Conservation (phyloP, 2,113 vertebrate species). For the Toxotes jaculatrix region DNA sequence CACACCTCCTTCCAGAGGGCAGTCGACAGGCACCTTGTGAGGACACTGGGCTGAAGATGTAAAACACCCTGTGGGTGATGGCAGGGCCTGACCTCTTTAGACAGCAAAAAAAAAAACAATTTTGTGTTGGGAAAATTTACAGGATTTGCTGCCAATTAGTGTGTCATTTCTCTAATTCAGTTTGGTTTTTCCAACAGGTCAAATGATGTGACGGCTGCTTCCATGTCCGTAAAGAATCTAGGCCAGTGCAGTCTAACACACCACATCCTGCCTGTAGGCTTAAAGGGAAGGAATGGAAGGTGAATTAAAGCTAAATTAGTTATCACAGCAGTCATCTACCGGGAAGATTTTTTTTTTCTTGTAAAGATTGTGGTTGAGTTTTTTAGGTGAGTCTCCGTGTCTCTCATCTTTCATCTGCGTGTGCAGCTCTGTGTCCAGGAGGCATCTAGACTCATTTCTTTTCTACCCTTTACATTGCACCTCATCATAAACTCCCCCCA, state of each 20-base stretch:
- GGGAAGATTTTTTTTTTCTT: constrained; percentile 60
- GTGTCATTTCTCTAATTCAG: constrained; percentile 41
- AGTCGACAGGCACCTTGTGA: constrained; percentile 56
- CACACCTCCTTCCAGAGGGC: constrained; percentile 73
- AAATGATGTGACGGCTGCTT: constrained; percentile 51
- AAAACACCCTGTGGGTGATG: constrained; percentile 51
- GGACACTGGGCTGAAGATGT: constrained; percentile 59
- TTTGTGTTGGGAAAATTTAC: constrained; percentile 20
- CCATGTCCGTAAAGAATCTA: constrained; percentile 71
- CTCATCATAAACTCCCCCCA: constrained; percentile 79
- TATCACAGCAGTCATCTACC: constrained; percentile 73
- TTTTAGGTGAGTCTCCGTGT: constrained; percentile 66
- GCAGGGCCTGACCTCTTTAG: constrained; percentile 53
- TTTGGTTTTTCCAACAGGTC: constrained; percentile 50
- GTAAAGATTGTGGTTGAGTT: constrained; percentile 59
- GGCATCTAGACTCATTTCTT: constrained; percentile 82
- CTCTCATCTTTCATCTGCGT: constrained; percentile 77
- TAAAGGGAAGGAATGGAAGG: constrained; percentile 69
- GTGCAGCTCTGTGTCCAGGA: constrained; percentile 80
- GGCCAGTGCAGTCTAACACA: constrained; percentile 67
- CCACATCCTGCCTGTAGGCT: constrained; percentile 69
- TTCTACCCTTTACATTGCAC: constrained; percentile 78
- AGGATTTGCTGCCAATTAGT: constrained; percentile 46
- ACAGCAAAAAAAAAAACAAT: constrained; percentile 36
- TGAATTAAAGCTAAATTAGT: constrained; percentile 85